These are phyloP conservation scores for Scaptomyza polygonia DNA, from an alignment of 2,888 invertebrate genomes.

Conservation along the genomic window DNA sequence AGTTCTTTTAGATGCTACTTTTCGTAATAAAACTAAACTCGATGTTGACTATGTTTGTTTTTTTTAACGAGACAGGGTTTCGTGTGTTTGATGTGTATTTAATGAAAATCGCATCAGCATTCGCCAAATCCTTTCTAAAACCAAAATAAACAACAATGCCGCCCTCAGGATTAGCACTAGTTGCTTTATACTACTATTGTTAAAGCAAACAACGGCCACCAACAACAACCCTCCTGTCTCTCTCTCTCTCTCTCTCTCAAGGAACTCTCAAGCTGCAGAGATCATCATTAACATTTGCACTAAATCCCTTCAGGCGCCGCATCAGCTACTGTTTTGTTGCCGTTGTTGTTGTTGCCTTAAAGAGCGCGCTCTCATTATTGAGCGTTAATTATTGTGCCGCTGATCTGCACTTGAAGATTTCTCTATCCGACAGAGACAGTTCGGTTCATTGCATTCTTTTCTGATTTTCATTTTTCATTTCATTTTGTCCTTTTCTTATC, in stretches of 20 bases:
- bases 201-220: constrained; percentile 20
- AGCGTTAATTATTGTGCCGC: constrained; percentile 65
- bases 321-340: constrained; percentile 20
- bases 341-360: not conserved
- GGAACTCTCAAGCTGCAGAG: constrained; percentile 31
- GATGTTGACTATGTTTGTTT: too few species aligned
- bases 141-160: constrained; percentile 64
- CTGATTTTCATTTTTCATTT: constrained; percentile 8
- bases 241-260: not conserved
- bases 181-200: not conserved
- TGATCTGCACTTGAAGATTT: constrained; percentile 64
- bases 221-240: constrained; percentile 14
- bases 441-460: constrained; percentile 65
- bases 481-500: constrained; percentile 44
- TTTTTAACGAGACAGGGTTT: too few species aligned
- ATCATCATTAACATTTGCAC: constrained; percentile 74
- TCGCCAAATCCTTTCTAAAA: constrained; percentile 42
- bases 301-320: constrained; percentile 74
- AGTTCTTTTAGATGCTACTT: too few species aligned
- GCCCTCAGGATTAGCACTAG: constrained; percentile 74
- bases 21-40: too few species aligned
- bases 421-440: constrained; percentile 34
- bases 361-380: constrained; percentile 57
- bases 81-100: not conserved
- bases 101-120: constrained; percentile 66